Conservation (phyloP, 1,140 invertebrate species). For the Drosophila malerkotliana region DNA sequence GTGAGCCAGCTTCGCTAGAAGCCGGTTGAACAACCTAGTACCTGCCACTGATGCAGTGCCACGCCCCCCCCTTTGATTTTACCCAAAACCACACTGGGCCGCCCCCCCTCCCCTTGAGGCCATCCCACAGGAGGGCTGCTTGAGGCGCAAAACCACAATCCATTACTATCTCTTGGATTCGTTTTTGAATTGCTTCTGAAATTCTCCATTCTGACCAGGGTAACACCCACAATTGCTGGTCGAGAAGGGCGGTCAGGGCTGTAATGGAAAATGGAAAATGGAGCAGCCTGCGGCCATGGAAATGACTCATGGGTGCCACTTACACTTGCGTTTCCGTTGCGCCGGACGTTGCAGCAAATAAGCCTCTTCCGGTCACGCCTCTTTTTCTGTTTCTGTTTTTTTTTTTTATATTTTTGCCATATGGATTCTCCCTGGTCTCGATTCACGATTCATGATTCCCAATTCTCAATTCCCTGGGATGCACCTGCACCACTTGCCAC, state of each 20-base stretch:
- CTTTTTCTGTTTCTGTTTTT: background rate
- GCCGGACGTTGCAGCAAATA: conserved; percentile 49
- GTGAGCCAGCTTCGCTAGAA: conserved; percentile 5
- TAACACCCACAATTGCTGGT: conserved; percentile 43
- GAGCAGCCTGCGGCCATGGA: conserved; percentile 14
- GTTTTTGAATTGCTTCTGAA: conserved; percentile 1
- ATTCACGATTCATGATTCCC: conserved; percentile 1
- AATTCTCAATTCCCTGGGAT: background rate
- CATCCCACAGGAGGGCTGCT: background rate
- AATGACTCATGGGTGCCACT: conserved; percentile 28
- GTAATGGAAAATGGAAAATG: background rate
- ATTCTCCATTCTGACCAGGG: conserved; percentile 18
- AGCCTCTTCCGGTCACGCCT: conserved; percentile 59
- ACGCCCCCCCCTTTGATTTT: background rate
- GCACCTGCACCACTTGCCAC: conserved; percentile 37
- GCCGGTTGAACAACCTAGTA: conserved; percentile 14
- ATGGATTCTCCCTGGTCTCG: background rate
- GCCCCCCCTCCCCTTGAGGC: conserved; percentile 2
- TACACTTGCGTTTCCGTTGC: conserved; percentile 1
- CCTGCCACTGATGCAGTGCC: background rate
- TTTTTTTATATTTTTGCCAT: background rate
- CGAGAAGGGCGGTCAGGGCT: background rate
- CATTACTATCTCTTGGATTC: conserved; percentile 26
- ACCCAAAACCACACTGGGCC: background rate
- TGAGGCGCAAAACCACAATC: conserved; percentile 28